A percentile compares a stretch with the other conserved stretches of the same genome.
phyloP scores from a whole-genome alignment of 2,113 vertebrate genomes.

The Dascyllus trimaculatus region DNA sequence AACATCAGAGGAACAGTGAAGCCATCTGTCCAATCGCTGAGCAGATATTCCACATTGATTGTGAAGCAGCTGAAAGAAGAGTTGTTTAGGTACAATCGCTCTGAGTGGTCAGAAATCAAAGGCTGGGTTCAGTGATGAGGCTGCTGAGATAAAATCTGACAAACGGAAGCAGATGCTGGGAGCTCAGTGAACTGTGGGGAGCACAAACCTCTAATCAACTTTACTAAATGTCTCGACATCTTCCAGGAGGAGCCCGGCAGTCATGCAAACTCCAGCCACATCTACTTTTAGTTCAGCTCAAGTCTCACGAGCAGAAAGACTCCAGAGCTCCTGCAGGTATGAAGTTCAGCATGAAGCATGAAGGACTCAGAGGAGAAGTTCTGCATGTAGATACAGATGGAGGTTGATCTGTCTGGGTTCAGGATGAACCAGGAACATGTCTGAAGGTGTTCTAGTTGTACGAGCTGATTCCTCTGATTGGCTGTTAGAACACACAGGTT shows the following conservation, averaged over 20 bases:
- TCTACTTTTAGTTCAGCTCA: conserved; percentile 29
- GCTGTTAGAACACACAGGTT: too few species aligned
- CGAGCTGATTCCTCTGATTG: too few species aligned
- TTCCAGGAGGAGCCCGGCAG: conserved; percentile 22
- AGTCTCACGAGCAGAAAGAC: conserved; percentile 22
- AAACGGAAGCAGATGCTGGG: conserved; percentile 40
- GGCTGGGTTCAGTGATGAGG: conserved; percentile 17
- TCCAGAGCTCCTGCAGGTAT: conserved; percentile 6
- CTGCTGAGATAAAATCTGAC: conserved; percentile 37
- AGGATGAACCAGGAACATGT: too few species aligned
- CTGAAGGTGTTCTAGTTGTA: too few species aligned
- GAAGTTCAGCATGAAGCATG: conserved; percentile 10
- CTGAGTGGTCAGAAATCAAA: conserved; percentile 8
- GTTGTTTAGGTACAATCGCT: conserved; percentile 2
- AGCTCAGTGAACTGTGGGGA: conserved; percentile 37
- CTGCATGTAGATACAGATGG: too few species aligned
- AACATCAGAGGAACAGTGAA: too few species aligned
- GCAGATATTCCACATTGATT: background rate
- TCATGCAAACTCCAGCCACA: conserved; percentile 18
- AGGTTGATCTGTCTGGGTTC: too few species aligned
- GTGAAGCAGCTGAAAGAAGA: background rate
- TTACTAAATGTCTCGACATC: conserved; percentile 11
- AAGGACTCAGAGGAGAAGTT: too few species aligned
- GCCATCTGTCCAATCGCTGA: too few species aligned
- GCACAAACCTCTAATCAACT: conserved; percentile 37